Evolutionary conservation across 2,888 invertebrate genomes (phyloP).

Genomic region (Ormyrus rosae): DNA sequence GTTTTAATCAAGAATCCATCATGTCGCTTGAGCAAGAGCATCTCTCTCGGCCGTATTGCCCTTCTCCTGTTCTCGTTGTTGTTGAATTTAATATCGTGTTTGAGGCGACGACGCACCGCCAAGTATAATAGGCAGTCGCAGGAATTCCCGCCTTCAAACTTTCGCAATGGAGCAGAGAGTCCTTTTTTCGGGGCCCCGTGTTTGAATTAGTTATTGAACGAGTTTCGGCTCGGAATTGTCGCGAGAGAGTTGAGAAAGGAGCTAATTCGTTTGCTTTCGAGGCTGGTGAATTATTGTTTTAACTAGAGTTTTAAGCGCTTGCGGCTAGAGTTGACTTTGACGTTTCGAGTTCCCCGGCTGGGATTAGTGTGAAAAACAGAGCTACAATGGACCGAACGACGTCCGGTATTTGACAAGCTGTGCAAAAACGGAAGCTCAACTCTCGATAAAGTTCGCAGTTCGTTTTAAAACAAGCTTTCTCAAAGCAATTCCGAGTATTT

Average conservation of each 20-base stretch:
- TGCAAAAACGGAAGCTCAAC: too few relatives aligned
- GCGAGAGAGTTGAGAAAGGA: not conserved
- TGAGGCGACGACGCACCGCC: not conserved
- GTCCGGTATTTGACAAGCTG: too few relatives aligned
- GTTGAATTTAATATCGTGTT: constrained; percentile 45
- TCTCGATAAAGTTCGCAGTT: not conserved
- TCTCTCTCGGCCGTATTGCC: constrained; percentile 4
- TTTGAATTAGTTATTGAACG: constrained; percentile 33
- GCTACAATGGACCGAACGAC: too few relatives aligned
- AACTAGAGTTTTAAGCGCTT: constrained; percentile 10
- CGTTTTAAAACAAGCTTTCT: too few relatives aligned
- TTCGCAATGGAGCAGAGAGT: not conserved
- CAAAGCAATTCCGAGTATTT: too few relatives aligned
- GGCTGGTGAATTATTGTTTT: constrained; percentile 21
- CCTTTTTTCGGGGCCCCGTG: not conserved
- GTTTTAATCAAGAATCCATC: constrained; percentile 58
- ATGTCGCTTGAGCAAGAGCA: constrained; percentile 20
- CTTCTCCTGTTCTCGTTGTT: constrained; percentile 17
- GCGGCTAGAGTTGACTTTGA: not conserved
- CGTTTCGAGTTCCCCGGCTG: not conserved
- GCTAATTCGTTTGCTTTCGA: not conserved
- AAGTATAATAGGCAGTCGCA: constrained; percentile 20
- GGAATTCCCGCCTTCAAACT: constrained; percentile 33
- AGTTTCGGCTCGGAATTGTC: constrained; percentile 13
- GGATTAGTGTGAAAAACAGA: too few relatives aligned